Evolutionary conservation across 2,888 invertebrate genomes (phyloP), one percentile per base, ranked within the genome.

Genomic region (Netelia melanura): DNA sequence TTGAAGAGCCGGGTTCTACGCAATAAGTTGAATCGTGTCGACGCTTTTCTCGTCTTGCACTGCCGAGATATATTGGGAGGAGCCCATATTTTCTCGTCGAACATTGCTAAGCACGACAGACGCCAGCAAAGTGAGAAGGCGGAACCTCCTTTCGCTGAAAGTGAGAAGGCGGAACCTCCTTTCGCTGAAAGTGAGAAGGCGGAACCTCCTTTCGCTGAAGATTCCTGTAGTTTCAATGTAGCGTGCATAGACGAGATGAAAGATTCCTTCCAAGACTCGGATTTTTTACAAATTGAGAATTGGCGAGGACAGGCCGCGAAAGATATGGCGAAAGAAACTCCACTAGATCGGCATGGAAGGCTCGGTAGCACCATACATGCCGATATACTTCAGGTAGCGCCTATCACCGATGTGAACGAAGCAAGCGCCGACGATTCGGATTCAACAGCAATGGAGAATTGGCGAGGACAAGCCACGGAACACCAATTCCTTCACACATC

Each of bases 1-100:
- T 30, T 80, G 1, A 72, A 80, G 61, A n/a, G 9, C 21, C 62
- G 62, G 0, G 23, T 65, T n/a, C 54, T 76, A 1, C 30, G 6
- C 30, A 30, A 30, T 0, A 30, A 30, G 5, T 30, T 30, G 30
- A 52, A 52, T 0, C 52, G 14, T 52, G 14, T 52, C 52, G 52
- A 52, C 1, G 14, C 11, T 1, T 52, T 11, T 14, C 52, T 14
- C 52, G 52, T 14, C 52, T 14, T 52, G 10, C 52, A 11, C 9
- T 14, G 52, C 52, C 52, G 10, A 11, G 52, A 52, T 52, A 52
- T 11, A 52, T 52, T 52, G 11, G 10, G 10, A 14, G 14, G 14
- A 52, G 52, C 14, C 14, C 52, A 52, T 52, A 14, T 52, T 52
- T 52, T 52, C 52, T 52, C 52, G 52, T 52, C 52, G 52, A 52